Base-by-base conservation (phyloP, 92 coral and sea anemone species). In the Phenganax subtilis region DNA sequence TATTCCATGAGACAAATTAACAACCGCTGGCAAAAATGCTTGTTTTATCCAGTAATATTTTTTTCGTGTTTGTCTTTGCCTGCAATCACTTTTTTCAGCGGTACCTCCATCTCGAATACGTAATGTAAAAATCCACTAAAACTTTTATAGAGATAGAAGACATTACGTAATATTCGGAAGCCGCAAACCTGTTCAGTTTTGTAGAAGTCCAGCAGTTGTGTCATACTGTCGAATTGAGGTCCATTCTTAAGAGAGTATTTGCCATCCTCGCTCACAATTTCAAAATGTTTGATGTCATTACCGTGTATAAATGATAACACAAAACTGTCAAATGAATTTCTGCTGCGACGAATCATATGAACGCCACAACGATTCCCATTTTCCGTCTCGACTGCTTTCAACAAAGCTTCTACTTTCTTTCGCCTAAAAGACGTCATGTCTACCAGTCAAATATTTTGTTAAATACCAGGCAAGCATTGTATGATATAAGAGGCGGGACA, bases 311-410 rank as follows among this genome's bases (percentile, higher is more conserved):
- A 79, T 1, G 83, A 79, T 15, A 79, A 61, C 6, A 37, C 51
- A 25, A 63, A 79, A 11, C 54, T 15, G 9, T 79, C 74, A 52
- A 63, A 79, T 47, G 12, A 55, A 12, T 52, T 63, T 12, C 83
- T 60, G 52, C 83, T 64, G 52, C 83, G 63, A 3, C 83, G 83
- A 25, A 79, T 52, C 83, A 79, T 63, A 64, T 79, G 74, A 63
- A 79, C 83, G 17, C 83, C 83, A 0, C 60, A 63, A 17, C 83
- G 72, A 31, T 79, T 73, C 9, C 83, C 83, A 64, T 79, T 79
- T 51, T 51, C 61, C 9, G 72, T 61, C 27, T 79, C 74, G 15
- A 79, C 83, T 10, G 73, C 83, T 54, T 79, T 79, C 56, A 79
- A 54, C 62, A 79, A 53, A 8, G 71, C 62, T 15, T 79, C 83